Percentiles rank a stretch among this genome's conserved stretches.
Evolutionary conservation across 2,888 invertebrate species (phyloP).

Genomic region (Lasioglossum vierecki): DNA sequence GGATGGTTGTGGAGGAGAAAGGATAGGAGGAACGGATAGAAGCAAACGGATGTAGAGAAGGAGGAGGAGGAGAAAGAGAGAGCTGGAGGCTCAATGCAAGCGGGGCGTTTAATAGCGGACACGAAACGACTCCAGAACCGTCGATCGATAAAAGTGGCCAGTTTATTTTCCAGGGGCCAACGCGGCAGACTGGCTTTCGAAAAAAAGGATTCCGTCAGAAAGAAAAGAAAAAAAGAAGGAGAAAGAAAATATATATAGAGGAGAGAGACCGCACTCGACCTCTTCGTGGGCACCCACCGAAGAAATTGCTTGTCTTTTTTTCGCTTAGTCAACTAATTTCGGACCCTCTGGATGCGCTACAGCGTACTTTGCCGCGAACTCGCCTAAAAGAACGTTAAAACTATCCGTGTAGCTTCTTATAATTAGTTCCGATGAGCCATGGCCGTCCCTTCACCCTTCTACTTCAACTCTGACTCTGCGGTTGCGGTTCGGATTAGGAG

Average conservation of each 20-base stretch:
- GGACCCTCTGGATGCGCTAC: conserved; percentile 26
- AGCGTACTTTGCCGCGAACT: conserved; percentile 35
- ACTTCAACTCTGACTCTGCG: background rate
- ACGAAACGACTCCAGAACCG: conserved; percentile 62
- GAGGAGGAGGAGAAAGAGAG: background rate
- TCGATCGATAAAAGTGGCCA: conserved; percentile 73
- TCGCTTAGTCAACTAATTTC: conserved; percentile 66
- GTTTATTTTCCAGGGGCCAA: conserved; percentile 67
- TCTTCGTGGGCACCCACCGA: conserved; percentile 45
- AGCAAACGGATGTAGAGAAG: background rate
- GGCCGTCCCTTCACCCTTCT: background rate
- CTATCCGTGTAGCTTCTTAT: conserved; percentile 45
- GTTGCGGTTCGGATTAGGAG: background rate
- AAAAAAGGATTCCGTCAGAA: background rate
- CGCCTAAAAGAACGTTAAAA: conserved; percentile 47
- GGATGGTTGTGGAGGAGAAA: background rate
- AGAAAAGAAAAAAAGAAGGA: background rate
- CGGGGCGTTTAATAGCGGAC: conserved; percentile 68
- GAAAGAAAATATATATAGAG: conserved; percentile 13
- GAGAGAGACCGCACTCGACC: conserved; percentile 49
- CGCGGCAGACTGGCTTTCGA: conserved; percentile 28
- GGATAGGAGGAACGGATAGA: background rate
- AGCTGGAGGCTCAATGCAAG: conserved; percentile 29
- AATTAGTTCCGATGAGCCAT: conserved; percentile 57
- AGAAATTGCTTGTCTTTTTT: conserved; percentile 69